Conservation (phyloP, 2,888 invertebrate species). For the Bimastos eiseni region DNA sequence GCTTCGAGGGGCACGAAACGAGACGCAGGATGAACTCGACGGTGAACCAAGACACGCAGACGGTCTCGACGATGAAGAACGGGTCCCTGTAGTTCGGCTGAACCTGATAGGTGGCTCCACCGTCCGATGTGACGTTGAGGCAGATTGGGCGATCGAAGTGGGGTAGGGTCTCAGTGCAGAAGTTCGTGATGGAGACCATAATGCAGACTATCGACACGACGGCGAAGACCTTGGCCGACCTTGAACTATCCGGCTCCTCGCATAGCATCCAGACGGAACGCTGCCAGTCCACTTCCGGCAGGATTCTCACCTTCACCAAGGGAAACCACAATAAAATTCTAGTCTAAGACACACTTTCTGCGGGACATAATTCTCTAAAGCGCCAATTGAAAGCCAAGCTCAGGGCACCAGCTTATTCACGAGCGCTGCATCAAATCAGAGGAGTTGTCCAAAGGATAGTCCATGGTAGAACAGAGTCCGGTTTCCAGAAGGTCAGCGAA, state of each 20-base stretch:
- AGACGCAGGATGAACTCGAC: slow-evolving; percentile 56
- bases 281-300: not conserved
- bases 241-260: slow-evolving; percentile 63
- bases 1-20: slow-evolving; percentile 52
- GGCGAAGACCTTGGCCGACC: slow-evolving; percentile 59
- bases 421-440: too few species aligned
- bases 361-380: too few species aligned
- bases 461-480: too few species aligned
- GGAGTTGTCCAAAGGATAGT: too few species aligned
- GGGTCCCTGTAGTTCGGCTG: slow-evolving; percentile 49
- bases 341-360: not conserved
- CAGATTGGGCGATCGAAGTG: slow-evolving; percentile 52
- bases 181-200: slow-evolving; percentile 62
- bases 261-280: slow-evolving; percentile 61
- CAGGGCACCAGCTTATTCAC: too few species aligned
- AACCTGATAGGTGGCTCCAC: not conserved
- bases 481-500: too few species aligned
- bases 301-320: not conserved
- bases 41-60: slow-evolving; percentile 60
- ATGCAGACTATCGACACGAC: slow-evolving; percentile 63
- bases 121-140: slow-evolving; percentile 39
- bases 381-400: too few species aligned
- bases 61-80: slow-evolving; percentile 57
- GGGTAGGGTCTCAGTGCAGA: slow-evolving; percentile 65
- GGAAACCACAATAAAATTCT: not conserved